Percentiles rank a stretch among this genome's conserved stretches.
Evolutionary conservation across 2,113 vertebrate genomes (phyloP).

Genomic region (Monopterus albus): DNA sequence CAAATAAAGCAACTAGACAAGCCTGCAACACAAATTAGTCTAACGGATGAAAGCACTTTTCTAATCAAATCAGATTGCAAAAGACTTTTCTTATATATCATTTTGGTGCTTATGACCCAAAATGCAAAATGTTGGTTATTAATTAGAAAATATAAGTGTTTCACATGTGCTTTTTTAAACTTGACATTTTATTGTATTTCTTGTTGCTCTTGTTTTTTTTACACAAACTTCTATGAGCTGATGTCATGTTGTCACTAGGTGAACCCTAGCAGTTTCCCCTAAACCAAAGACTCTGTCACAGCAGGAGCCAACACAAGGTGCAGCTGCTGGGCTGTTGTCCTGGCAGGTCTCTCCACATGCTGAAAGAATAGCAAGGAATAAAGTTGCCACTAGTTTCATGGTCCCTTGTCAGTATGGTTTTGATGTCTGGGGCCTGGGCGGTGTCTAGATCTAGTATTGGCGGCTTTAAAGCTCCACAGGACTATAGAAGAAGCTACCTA

Average conservation of each 20-base stretch:
- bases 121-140: not conserved
- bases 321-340: conserved; percentile 55
- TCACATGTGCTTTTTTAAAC: not conserved
- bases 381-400: conserved; percentile 80
- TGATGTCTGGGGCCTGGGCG: conserved; percentile 65
- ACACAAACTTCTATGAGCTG: not conserved
- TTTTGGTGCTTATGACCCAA: not conserved
- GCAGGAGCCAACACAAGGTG: conserved; percentile 45
- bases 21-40: conserved; percentile 72
- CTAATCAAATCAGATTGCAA: conserved; percentile 53
- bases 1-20: conserved; percentile 72
- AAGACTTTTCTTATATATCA: not conserved
- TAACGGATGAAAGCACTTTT: conserved; percentile 69
- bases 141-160: too few species aligned
- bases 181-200: not conserved
- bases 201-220: not conserved
- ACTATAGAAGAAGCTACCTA: conserved; percentile 70
- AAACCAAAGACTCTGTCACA: conserved; percentile 46
- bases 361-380: conserved; percentile 71
- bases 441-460: conserved; percentile 62
- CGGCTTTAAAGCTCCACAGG: conserved; percentile 70
- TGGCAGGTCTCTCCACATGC: conserved; percentile 30
- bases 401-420: conserved; percentile 72
- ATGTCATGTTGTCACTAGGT: conserved; percentile 23
- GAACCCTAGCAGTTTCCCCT: conserved; percentile 9